Conservation (phyloP, 2,797 vertebrate genomes). For the Pelodytes ibericus region DNA sequence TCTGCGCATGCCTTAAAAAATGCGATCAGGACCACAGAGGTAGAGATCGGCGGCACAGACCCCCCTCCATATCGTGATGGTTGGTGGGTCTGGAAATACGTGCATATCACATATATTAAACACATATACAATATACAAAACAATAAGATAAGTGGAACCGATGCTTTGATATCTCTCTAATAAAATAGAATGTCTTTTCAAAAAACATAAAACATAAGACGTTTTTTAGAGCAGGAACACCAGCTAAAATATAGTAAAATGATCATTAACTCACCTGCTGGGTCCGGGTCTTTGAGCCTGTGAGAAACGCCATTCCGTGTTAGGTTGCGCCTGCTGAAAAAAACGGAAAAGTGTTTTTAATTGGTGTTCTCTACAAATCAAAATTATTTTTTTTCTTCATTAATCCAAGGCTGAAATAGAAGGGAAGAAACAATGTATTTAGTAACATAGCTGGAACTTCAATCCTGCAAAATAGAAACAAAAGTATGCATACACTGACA, state of each 20-base stretch:
- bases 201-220: no score
- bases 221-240: not conserved
- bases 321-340: conserved; percentile 52
- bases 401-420: conserved; percentile 1
- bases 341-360: conserved; percentile 50
- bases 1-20: no score
- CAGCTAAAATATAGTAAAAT: not conserved
- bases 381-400: conserved; percentile 7
- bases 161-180: no score
- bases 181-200: no score
- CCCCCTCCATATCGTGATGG: no score
- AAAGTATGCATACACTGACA: not conserved
- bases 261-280: conserved; percentile 37
- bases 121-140: no score
- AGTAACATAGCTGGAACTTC: not conserved
- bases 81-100: no score
- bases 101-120: no score
- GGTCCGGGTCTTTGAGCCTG: conserved; percentile 53
- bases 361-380: conserved; percentile 15
- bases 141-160: no score
- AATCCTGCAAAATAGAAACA: conserved; percentile 3
- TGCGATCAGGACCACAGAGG: no score
- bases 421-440: not conserved
- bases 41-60: no score
- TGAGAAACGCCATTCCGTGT: conserved; percentile 46